These are phyloP conservation scores for Cantharis rufa DNA, from an alignment of 2,888 invertebrate species.

Conservation along the genomic window DNA sequence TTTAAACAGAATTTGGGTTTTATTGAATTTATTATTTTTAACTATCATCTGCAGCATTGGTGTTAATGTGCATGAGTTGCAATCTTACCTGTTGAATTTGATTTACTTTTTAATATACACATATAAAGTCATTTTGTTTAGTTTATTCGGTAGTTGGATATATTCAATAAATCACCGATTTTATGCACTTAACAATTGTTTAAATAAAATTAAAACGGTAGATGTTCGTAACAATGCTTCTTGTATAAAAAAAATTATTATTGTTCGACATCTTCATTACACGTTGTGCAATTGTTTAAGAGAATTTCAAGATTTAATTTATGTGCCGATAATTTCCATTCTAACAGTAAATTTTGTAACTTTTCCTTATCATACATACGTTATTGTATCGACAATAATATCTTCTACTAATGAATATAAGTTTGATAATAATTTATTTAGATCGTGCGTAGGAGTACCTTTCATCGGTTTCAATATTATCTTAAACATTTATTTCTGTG, in stretches of 20 bases:
- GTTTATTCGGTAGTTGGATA: background rate
- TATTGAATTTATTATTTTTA: background rate
- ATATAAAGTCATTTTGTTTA: too few species aligned
- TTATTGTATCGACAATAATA: too few species aligned
- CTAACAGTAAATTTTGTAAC: background rate
- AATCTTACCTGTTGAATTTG: too few species aligned
- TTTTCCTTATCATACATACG: too few species aligned
- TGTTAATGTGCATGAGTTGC: too few species aligned
- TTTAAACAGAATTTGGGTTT: background rate
- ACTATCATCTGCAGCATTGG: background rate
- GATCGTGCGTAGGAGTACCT: background rate
- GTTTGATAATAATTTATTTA: background rate
- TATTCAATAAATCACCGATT: background rate
- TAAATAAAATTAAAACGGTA: background rate
- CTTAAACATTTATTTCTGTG: background rate
- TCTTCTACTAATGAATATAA: too few species aligned
- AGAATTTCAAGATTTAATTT: background rate
- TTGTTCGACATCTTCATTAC: background rate
- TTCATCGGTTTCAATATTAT: background rate
- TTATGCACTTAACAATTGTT: background rate
- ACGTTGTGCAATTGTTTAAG: background rate
- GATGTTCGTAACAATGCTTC: background rate
- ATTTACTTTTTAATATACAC: too few species aligned
- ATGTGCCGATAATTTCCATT: background rate
- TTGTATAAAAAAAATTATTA: background rate